Evolutionary conservation across 1,140 invertebrate genomes (phyloP).

Genomic region (Aphelenchoides fujianensis): DNA sequence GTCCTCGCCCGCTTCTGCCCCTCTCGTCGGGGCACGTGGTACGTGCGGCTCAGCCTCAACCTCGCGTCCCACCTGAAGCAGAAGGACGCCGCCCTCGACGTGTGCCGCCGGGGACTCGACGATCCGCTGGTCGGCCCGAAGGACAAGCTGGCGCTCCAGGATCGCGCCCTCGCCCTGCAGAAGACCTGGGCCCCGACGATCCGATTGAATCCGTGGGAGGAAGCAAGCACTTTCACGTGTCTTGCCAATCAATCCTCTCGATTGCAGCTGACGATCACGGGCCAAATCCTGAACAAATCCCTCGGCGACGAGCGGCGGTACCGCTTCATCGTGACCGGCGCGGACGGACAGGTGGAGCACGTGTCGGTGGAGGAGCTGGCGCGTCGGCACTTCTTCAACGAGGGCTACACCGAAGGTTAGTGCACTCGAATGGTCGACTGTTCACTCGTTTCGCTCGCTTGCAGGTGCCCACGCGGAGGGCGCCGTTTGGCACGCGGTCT

Average conservation of each 20-base stretch:
- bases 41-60: conserved; percentile 49
- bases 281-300: conserved; percentile 38
- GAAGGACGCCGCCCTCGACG: conserved; percentile 25
- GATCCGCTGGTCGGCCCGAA: conserved; percentile 28
- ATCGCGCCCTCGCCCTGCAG: conserved; percentile 35
- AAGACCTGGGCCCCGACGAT: conserved; percentile 17
- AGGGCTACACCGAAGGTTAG: conserved; percentile 39
- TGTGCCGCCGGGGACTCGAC: conserved; percentile 21
- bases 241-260: not conserved
- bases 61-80: conserved; percentile 49
- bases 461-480: conserved; percentile 44
- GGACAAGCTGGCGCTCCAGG: conserved; percentile 38
- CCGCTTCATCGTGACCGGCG: conserved; percentile 37
- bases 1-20: conserved; percentile 33
- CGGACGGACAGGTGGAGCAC: conserved; percentile 28
- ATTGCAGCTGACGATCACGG: conserved; percentile 46
- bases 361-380: conserved; percentile 51
- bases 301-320: conserved; percentile 51
- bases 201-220: conserved; percentile 17
- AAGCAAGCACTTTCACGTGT: conserved; percentile 6
- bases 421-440: conserved; percentile 4
- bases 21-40: conserved; percentile 46
- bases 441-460: not conserved
- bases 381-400: conserved; percentile 44
- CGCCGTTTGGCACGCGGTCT: conserved; percentile 52